Percentiles rank a stretch among this genome's conserved stretches.
phyloP scores from a whole-genome alignment of 1,140 invertebrate genomes.

The Chlorops oryzae region DNA sequence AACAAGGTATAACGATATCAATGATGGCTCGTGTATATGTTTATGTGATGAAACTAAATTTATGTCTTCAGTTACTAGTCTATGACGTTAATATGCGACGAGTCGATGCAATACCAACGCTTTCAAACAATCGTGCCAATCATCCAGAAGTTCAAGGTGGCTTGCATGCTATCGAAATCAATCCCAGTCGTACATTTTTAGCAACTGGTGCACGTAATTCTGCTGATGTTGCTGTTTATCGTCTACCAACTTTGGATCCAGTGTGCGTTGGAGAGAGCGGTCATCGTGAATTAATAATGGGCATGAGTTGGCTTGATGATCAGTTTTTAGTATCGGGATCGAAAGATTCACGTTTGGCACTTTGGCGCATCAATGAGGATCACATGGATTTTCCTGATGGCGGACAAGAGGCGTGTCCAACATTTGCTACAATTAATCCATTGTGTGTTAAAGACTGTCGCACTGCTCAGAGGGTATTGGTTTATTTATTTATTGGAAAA shows the following conservation, averaged over 20 bases:
- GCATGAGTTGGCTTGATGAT: slow-evolving; percentile 94
- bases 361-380: slow-evolving; percentile 66
- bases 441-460: slow-evolving; percentile 69
- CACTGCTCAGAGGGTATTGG: slow-evolving; percentile 50
- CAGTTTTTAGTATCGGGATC: slow-evolving; percentile 91
- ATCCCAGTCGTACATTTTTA: slow-evolving; percentile 82
- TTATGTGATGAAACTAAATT: not conserved
- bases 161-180: slow-evolving; percentile 89
- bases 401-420: slow-evolving; percentile 51
- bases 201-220: slow-evolving; percentile 91
- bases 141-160: slow-evolving; percentile 70
- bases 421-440: slow-evolving; percentile 60
- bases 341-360: slow-evolving; percentile 76
- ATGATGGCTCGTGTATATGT: not conserved
- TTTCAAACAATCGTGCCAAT: slow-evolving; percentile 54
- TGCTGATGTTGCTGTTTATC: slow-evolving; percentile 88
- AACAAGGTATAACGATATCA: slow-evolving; percentile 66
- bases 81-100: slow-evolving; percentile 73
- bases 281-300: slow-evolving; percentile 92
- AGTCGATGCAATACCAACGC: slow-evolving; percentile 78
- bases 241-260: slow-evolving; percentile 87
- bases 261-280: slow-evolving; percentile 88
- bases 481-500: not conserved
- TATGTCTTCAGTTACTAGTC: slow-evolving; percentile 63
- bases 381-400: slow-evolving; percentile 53